Conservation (phyloP, 2,797 vertebrate species). For the Aplochiton taeniatus region DNA sequence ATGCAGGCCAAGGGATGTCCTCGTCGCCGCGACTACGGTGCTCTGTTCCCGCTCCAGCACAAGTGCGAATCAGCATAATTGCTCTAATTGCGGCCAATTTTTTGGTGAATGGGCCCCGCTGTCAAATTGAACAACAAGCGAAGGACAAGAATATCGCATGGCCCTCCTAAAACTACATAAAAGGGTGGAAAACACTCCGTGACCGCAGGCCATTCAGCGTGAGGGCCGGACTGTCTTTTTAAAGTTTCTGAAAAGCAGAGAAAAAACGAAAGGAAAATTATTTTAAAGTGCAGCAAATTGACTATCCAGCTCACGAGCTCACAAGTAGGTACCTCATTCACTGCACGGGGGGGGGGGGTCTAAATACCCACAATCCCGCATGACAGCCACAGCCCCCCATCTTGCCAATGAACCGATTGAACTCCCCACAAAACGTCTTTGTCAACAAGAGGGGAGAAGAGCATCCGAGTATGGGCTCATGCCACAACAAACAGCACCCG, state of each 20-base stretch:
- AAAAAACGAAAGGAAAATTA: slow-evolving; percentile 57
- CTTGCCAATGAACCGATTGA: slow-evolving; percentile 66
- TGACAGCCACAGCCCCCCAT: slow-evolving; percentile 61
- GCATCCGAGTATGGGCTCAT: slow-evolving; percentile 43
- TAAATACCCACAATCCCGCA: slow-evolving; percentile 50
- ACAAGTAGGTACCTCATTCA: slow-evolving; percentile 67
- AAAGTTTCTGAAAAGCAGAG: slow-evolving; percentile 49
- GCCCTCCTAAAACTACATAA: slow-evolving; percentile 75
- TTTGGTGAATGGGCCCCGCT: slow-evolving; percentile 78
- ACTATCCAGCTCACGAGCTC: slow-evolving; percentile 70
- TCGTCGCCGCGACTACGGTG: slow-evolving; percentile 58
- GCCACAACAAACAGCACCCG: slow-evolving; percentile 70
- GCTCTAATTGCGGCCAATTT: slow-evolving; percentile 86
- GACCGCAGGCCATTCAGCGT: slow-evolving; percentile 69
- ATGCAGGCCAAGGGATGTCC: slow-evolving; percentile 32
- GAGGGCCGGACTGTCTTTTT: slow-evolving; percentile 68
- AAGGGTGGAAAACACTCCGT: slow-evolving; percentile 69
- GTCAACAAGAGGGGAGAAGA: slow-evolving; percentile 66
- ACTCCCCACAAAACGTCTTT: slow-evolving; percentile 74
- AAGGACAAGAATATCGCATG: slow-evolving; percentile 73
- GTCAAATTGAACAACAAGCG: slow-evolving; percentile 78
- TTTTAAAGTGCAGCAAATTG: slow-evolving; percentile 67
- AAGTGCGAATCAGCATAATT: slow-evolving; percentile 89
- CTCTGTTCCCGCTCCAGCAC: slow-evolving; percentile 79
- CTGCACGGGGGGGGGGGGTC: slow-evolving; percentile 15